Percentiles rank a stretch among this genome's conserved stretches.
Conservation (phyloP, 2,888 invertebrate species). For the Thymelicus sylvestris region DNA sequence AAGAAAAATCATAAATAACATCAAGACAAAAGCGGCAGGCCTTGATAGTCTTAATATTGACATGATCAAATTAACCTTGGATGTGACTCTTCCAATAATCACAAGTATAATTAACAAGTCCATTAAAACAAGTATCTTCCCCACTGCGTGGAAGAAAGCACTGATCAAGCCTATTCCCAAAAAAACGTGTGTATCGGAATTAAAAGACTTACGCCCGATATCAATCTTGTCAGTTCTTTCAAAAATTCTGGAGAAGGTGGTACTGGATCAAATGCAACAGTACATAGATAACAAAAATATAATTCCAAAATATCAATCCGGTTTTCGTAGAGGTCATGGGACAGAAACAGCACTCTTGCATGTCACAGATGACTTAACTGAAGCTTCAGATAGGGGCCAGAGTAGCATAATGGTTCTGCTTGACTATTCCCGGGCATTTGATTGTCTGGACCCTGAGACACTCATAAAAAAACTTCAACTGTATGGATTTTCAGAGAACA, state of each 20-base stretch:
- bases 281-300: slow-evolving; percentile 35
- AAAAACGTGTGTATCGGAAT: slow-evolving; percentile 27
- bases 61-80: slow-evolving; percentile 40
- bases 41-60: slow-evolving; percentile 37
- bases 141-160: slow-evolving; percentile 46
- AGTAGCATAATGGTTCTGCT: slow-evolving; percentile 33
- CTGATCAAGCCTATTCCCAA: slow-evolving; percentile 47
- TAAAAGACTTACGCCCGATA: slow-evolving; percentile 47
- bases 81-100: slow-evolving; percentile 34
- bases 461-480: slow-evolving; percentile 24
- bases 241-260: slow-evolving; percentile 39
- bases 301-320: slow-evolving; percentile 36
- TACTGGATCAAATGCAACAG: slow-evolving; percentile 22
- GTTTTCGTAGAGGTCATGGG: slow-evolving; percentile 29
- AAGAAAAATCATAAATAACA: slow-evolving; percentile 26
- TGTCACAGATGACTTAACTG: slow-evolving; percentile 37
- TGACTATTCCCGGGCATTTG: slow-evolving; percentile 37
- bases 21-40: slow-evolving; percentile 38
- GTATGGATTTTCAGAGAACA: slow-evolving; percentile 30
- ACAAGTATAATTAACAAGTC: slow-evolving; percentile 40
- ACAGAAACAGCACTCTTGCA: slow-evolving; percentile 28
- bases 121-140: slow-evolving; percentile 38
- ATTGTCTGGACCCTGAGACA: slow-evolving; percentile 29
- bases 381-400: slow-evolving; percentile 29
- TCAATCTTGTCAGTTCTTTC: slow-evolving; percentile 37